Percentiles rank a stretch among this genome's conserved stretches.
Conservation (phyloP, 92 coral and sea anemone species). For the Blastomussa wellsi region DNA sequence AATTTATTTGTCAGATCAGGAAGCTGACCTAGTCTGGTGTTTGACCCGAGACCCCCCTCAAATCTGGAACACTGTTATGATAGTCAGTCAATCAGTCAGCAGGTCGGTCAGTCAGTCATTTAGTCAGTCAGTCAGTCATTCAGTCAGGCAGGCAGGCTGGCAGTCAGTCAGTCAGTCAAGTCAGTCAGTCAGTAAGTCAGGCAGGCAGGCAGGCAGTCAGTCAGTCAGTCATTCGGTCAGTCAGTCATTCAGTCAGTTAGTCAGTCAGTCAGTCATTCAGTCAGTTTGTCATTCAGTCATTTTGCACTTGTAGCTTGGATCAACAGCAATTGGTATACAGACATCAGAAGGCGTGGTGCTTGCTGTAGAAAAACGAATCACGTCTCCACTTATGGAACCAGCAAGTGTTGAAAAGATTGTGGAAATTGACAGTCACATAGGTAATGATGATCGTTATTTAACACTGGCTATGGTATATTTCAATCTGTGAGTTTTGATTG, state of each 20-base stretch:
- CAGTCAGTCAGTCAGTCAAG: not conserved
- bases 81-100: not conserved
- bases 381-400: slow-evolving; percentile 97
- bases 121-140: too few relatives aligned
- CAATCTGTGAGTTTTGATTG: too few relatives aligned
- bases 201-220: not conserved
- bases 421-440: slow-evolving; percentile 95
- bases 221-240: not conserved
- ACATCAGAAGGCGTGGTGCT: slow-evolving; percentile 98
- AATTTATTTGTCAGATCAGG: too few relatives aligned
- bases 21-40: too few relatives aligned
- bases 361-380: slow-evolving; percentile 95
- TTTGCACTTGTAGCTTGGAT: slow-evolving; percentile 77
- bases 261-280: not conserved
- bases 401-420: slow-evolving; percentile 97
- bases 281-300: not conserved
- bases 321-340: slow-evolving; percentile 98
- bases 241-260: not conserved
- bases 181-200: not conserved
- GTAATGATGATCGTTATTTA: slow-evolving; percentile 52
- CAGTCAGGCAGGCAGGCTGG: not conserved
- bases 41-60: too few relatives aligned
- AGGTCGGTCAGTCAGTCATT: too few relatives aligned
- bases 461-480: too few relatives aligned
- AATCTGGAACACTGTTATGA: too few relatives aligned